Conservation (phyloP, 2,888 invertebrate genomes). For the Rhimphoctona megacephalus region DNA sequence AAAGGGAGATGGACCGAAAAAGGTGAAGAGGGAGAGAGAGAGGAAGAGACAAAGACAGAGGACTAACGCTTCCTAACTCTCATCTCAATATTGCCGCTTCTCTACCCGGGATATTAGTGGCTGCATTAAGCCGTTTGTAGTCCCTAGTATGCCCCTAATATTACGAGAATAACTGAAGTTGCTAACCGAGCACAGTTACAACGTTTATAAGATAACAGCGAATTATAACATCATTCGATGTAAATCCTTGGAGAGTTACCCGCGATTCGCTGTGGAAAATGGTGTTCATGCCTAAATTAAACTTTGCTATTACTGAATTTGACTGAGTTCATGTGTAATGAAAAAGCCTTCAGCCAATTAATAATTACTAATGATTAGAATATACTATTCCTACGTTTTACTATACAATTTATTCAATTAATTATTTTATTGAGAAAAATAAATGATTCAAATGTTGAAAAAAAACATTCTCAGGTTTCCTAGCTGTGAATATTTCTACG, state of each 20-base stretch:
- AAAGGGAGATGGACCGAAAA: constrained; percentile 20
- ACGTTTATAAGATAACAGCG: constrained; percentile 23
- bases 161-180: constrained; percentile 53
- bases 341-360: background rate
- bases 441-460: background rate
- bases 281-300: background rate
- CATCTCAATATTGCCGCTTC: constrained; percentile 50
- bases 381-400: background rate
- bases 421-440: background rate
- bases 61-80: constrained; percentile 25
- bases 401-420: background rate
- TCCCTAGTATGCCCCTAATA: constrained; percentile 64
- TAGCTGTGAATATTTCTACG: background rate
- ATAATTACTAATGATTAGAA: background rate
- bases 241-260: background rate
- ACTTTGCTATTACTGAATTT: background rate
- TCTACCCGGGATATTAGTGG: constrained; percentile 71
- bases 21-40: constrained; percentile 23
- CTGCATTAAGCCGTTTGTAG: constrained; percentile 73
- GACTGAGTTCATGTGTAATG: background rate
- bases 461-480: background rate
- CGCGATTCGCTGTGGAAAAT: background rate
- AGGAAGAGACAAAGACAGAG: constrained; percentile 33
- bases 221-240: constrained; percentile 33
- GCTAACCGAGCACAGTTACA: constrained; percentile 17